Evolutionary conservation across 2,888 invertebrate genomes (phyloP), one percentile per base, ranked within the genome.

Genomic region (Antitype chi): DNA sequence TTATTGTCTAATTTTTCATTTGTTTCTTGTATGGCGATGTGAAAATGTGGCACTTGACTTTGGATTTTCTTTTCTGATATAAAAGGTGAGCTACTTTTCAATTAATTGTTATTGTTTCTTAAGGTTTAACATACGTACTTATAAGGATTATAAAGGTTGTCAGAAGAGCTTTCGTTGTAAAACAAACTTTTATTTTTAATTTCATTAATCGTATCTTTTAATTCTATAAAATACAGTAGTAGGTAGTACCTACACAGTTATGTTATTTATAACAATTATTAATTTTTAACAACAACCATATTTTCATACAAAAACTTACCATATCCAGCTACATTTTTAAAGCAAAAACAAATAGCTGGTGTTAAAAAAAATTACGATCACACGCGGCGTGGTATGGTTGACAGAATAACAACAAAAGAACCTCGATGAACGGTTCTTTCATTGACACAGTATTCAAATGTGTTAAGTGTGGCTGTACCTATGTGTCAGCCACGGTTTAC

Each of bases 1-100:
- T 70, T 80, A 69, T 71, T 76, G 71, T 80, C 79, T 76, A 78
- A 63, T 76, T 68, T 38, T 73, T 32, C 13, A 70, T 74, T 73
- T 72, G 32, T 66, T 80, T 73, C 25, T 80, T 66, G 17, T 47
- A 85, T 38, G 85, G 74, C 69, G 23, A 63, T 53, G 81, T 80
- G 81, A 87, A 71, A 78, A 87, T 88, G 87, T 87, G 87, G 70
- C 76, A 71, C 67, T 43, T 28, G 69, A 70, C 62, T 72, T 86
- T 79, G 83, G 85, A 85, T 82, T 86, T 71, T 70, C 25, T 57
- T 23, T 53, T 70, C 70, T 67, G 17, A 74, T 49, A 55, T 72
- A 53, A 70, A 52, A 78, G 87, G 87, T 87, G 74, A 87, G 88
- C 17, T 25, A 17, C 52, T 32, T 23, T 57, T 15, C 0, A 11